Evolutionary conservation across 1,140 invertebrate species (phyloP).

Genomic region (Heliconius melpomene): DNA sequence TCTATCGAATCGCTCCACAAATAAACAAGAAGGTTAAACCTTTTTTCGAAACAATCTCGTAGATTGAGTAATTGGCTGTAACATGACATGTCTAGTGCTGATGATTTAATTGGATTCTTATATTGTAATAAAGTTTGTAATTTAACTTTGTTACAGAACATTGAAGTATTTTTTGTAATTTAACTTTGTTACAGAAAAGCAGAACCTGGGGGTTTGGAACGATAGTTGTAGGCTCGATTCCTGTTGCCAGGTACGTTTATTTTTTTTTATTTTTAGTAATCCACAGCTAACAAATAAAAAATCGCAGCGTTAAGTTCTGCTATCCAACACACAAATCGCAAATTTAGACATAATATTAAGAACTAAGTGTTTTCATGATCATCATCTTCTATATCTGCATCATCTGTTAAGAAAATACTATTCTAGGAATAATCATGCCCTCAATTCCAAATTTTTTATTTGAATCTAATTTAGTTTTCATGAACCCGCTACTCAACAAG

Average conservation of each 20-base stretch:
- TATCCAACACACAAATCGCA: not conserved
- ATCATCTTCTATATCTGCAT: too few relatives aligned
- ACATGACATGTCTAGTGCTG: slow-evolving; percentile 28
- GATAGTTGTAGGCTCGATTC: not conserved
- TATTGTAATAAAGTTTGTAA: not conserved
- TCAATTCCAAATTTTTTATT: too few relatives aligned
- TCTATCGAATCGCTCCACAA: not conserved
- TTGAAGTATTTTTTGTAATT: too few relatives aligned
- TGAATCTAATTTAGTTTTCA: too few relatives aligned
- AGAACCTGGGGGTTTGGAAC: too few relatives aligned
- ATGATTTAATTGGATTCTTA: slow-evolving; percentile 11
- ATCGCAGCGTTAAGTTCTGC: not conserved
- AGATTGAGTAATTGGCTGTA: slow-evolving; percentile 32
- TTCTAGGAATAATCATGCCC: too few relatives aligned
- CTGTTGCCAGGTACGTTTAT: too few relatives aligned
- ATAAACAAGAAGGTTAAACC: not conserved
- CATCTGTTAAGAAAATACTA: too few relatives aligned
- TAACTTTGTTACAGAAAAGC: not conserved
- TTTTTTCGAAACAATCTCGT: slow-evolving; percentile 33
- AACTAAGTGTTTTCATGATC: too few relatives aligned
- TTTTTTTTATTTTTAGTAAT: too few relatives aligned
- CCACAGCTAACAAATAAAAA: not conserved
- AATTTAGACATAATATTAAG: too few relatives aligned
- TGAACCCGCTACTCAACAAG: too few relatives aligned
- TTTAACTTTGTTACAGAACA: not conserved